These are phyloP conservation scores for Cheilosia vernalis DNA, from an alignment of 2,888 invertebrate species.

Conservation along the genomic window DNA sequence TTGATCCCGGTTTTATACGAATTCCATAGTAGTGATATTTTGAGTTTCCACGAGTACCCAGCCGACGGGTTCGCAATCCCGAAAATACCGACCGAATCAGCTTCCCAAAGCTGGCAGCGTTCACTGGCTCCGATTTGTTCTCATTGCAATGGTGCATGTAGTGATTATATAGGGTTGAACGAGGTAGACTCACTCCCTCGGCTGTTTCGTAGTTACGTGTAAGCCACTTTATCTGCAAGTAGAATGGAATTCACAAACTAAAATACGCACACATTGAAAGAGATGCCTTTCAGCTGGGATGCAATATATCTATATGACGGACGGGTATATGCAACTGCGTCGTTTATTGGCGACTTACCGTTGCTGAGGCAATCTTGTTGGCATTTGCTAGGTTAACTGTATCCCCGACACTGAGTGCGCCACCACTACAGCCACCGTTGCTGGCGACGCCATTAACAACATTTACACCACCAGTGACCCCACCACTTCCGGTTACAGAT, in stretches of 20 bases:
- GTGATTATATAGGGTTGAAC: conserved; percentile 98
- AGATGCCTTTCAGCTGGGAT: conserved; percentile 16
- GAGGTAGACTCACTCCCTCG: conserved; percentile 94
- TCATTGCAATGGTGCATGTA: conserved; percentile 97
- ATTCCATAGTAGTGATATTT: conserved; percentile 99
- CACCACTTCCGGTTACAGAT: conserved; percentile 85
- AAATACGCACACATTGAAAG: conserved; percentile 24
- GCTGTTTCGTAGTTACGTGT: conserved; percentile 99
- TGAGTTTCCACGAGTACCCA: conserved; percentile 98
- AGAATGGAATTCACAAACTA: conserved; percentile 45
- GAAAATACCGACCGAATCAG: conserved; percentile 98
- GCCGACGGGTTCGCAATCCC: conserved; percentile 95
- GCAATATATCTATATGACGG: background rate
- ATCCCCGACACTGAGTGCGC: conserved; percentile 77
- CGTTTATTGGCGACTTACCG: conserved; percentile 86
- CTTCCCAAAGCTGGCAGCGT: conserved; percentile 99
- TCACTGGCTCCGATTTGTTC: conserved; percentile 98
- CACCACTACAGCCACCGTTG: conserved; percentile 78
- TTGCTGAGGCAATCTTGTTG: conserved; percentile 93
- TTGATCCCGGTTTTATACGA: conserved; percentile 94
- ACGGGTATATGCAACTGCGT: conserved; percentile 24
- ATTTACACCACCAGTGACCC: conserved; percentile 84
- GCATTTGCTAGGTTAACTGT: conserved; percentile 80
- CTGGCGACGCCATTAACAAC: conserved; percentile 46
- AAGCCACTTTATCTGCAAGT: conserved; percentile 93